Evolutionary conservation across 2,797 vertebrate species (phyloP), one percentile per base, ranked within the genome.

Genomic region (Bradypodion pumilum): DNA sequence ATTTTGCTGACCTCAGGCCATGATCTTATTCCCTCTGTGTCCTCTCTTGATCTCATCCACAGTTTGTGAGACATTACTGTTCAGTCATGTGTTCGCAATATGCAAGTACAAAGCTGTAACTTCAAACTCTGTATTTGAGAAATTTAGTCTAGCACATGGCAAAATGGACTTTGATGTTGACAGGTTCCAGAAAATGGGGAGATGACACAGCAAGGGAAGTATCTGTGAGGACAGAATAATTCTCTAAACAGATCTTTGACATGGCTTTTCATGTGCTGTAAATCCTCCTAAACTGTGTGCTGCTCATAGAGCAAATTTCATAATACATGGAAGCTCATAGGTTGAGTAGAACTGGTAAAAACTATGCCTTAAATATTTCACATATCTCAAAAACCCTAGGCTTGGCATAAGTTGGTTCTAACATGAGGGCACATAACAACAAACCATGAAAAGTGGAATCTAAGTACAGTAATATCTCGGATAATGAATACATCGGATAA

Each of bases 101-200:
- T 76, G 13, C 15, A 42, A 84, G 75, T 49, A 16, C 59, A 46
- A n/a, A n/a, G 60, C 80, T 86, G 42, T 80, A 78, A 77, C 69
- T 62, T 80, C 56, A 25, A 85, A 40, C 76, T 87, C 81, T 70
- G 35, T 73, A 74, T n/a, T 87, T 65, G 74, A 84, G 62, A 37
- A 62, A 42, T 49, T 49, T 76, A 46, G 74, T 84, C 10, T 29
- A 74, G 6, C 32, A 66, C 46, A 40, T 44, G 19, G 44, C 70
- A 8, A 79, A 83, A 37, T 68, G 59, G 77, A 66, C 72, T 3
- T 66, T 80, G 52, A 32, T 80, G 23, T 44, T 72, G 63, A 76
- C 6, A 40, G 56, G 44, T 65, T 52, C 23, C 19, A 37, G 65
- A 40, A 56, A 83, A 87, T 68, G 66, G 12, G 25, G 16, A 79